Evolutionary conservation across 2,888 invertebrate genomes (phyloP).

Genomic region (Acleris sparsana): DNA sequence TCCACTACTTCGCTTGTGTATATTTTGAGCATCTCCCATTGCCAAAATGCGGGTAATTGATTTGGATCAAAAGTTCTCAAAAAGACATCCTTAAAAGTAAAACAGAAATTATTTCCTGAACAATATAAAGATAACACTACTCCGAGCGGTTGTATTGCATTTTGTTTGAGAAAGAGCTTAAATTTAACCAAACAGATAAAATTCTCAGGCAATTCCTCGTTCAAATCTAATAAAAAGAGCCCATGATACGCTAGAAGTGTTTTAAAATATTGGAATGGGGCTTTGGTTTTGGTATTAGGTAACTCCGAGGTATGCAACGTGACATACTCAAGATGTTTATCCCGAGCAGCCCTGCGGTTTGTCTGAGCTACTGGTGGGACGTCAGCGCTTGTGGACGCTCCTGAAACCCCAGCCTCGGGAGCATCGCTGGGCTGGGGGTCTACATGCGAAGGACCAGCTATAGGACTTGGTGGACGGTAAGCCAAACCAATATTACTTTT

Average conservation of each 20-base stretch:
- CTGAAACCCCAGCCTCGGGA: neutral
- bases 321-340: constrained; percentile 44
- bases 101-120: constrained; percentile 53
- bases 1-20: constrained; percentile 25
- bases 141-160: constrained; percentile 50
- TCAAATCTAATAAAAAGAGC: constrained; percentile 53
- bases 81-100: constrained; percentile 58
- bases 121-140: constrained; percentile 59
- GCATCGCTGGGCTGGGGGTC: neutral
- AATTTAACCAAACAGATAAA: constrained; percentile 63
- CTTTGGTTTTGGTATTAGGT: constrained; percentile 63
- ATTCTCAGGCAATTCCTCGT: constrained; percentile 40
- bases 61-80: constrained; percentile 53
- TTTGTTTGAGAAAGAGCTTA: constrained; percentile 64
- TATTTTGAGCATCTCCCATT: constrained; percentile 56
- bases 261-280: constrained; percentile 65
- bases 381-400: neutral
- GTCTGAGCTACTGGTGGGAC: neutral
- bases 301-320: constrained; percentile 62
- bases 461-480: neutral
- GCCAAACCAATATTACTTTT: constrained; percentile 8
- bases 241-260: constrained; percentile 58
- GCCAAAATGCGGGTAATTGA: constrained; percentile 66
- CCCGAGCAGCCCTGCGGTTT: neutral
- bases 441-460: neutral